Percentiles rank a stretch among this genome's conserved stretches.
Conservation (phyloP, 2,888 invertebrate species). For the Cryptus armator region DNA sequence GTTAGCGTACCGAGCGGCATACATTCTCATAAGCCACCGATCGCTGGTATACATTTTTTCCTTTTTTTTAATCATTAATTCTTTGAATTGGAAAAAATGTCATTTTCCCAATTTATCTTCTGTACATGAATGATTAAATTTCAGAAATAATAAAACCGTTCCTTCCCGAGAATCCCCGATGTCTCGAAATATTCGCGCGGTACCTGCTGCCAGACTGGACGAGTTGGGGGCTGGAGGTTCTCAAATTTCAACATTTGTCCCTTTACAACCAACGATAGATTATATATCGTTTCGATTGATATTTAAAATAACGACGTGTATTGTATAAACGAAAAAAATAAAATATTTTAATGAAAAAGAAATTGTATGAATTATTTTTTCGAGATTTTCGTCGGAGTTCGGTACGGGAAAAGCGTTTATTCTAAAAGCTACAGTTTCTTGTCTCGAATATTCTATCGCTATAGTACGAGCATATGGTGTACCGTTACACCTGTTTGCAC, state of each 20-base stretch:
- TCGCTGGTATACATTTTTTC: constrained; percentile 86
- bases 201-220: constrained; percentile 94
- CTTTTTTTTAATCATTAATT: not conserved
- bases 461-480: constrained; percentile 61
- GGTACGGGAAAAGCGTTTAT: constrained; percentile 1
- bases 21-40: constrained; percentile 98
- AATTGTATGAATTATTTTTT: no score
- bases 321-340: not conserved
- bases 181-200: constrained; percentile 96
- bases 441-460: constrained; percentile 6
- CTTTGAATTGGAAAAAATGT: not conserved
- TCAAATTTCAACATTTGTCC: constrained; percentile 91
- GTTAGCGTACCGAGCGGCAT: constrained; percentile 95
- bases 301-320: not conserved
- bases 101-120: not conserved
- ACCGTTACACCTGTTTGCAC: constrained; percentile 65
- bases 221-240: constrained; percentile 94
- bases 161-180: constrained; percentile 87
- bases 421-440: not conserved
- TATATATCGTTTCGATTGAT: not conserved
- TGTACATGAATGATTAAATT: constrained; percentile 71
- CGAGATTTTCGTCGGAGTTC: no score
- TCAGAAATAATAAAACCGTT: constrained; percentile 89
- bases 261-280: constrained; percentile 71
- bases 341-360: no score